Conservation (phyloP, 2,888 invertebrate genomes). For the Harpagoxenus sublaevis region DNA sequence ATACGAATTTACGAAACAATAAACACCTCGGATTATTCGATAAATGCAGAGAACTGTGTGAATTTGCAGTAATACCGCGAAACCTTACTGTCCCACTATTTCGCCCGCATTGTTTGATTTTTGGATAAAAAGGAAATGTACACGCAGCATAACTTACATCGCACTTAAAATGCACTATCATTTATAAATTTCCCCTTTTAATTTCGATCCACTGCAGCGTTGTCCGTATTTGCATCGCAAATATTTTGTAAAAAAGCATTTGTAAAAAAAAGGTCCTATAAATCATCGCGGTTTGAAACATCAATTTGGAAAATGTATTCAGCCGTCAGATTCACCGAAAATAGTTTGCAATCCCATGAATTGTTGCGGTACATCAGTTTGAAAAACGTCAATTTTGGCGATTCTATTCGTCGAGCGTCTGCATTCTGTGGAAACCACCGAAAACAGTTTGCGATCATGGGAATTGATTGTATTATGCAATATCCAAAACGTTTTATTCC, state of each 20-base stretch:
- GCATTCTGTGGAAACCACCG: neutral
- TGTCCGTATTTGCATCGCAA: conserved; percentile 12
- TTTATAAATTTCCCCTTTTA: neutral
- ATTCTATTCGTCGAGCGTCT: neutral
- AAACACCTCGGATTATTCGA: conserved; percentile 31
- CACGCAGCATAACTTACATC: neutral
- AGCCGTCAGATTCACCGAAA: neutral
- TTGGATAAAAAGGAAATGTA: conserved; percentile 6
- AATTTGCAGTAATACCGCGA: neutral
- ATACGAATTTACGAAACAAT: conserved; percentile 35
- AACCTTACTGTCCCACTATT: conserved; percentile 1
- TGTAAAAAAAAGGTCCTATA: conserved; percentile 5
- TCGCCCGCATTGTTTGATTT: neutral
- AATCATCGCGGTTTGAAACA: conserved; percentile 12
- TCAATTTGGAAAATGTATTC: conserved; percentile 19
- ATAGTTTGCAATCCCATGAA: neutral
- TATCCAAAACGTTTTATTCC: neutral
- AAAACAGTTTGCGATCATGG: neutral
- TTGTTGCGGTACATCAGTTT: conserved; percentile 10
- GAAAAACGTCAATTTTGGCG: conserved; percentile 11
- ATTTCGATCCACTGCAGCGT: neutral
- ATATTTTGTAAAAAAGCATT: neutral
- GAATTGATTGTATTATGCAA: conserved; percentile 17
- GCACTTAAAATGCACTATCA: conserved; percentile 1
- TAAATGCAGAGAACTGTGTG: conserved; percentile 3